Evolutionary conservation across 1,140 invertebrate species (phyloP).

Genomic region (Drosophila kepulauana): DNA sequence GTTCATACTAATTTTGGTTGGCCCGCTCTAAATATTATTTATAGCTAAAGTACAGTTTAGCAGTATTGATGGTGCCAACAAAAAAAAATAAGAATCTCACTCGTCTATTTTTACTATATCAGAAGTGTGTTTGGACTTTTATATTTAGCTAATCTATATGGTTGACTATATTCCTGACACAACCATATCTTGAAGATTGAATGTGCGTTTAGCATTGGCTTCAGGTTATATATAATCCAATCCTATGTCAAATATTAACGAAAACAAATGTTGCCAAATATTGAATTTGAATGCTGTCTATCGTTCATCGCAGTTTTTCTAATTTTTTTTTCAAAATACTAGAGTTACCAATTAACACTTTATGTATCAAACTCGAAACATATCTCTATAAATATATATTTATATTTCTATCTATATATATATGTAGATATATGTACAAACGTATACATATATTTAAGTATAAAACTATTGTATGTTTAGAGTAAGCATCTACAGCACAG

Average conservation of each 20-base stretch:
- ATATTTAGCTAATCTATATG: no score
- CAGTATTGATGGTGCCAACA: no score
- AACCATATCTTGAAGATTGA: background rate
- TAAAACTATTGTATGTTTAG: background rate
- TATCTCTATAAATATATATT: conserved; percentile 10
- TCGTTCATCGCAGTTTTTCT: conserved; percentile 73
- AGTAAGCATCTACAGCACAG: background rate
- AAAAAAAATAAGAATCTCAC: no score
- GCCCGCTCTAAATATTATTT: no score
- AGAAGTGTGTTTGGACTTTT: no score
- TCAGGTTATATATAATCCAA: background rate
- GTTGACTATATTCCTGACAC: background rate
- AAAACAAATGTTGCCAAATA: conserved; percentile 25
- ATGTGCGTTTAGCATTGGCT: background rate
- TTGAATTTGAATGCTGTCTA: conserved; percentile 80
- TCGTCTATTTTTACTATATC: no score
- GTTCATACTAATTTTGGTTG: no score
- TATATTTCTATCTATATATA: conserved; percentile 18
- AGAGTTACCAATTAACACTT: conserved; percentile 32
- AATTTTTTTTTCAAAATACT: conserved; percentile 54
- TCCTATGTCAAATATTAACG: no score
- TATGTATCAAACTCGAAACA: conserved; percentile 14
- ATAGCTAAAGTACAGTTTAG: no score
- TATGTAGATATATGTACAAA: conserved; percentile 3
- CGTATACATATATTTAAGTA: conserved; percentile 19